Evolutionary conservation across 2,888 invertebrate genomes (phyloP), one percentile per base, ranked within the genome.

Genomic region (Aleiodes leptofemur): DNA sequence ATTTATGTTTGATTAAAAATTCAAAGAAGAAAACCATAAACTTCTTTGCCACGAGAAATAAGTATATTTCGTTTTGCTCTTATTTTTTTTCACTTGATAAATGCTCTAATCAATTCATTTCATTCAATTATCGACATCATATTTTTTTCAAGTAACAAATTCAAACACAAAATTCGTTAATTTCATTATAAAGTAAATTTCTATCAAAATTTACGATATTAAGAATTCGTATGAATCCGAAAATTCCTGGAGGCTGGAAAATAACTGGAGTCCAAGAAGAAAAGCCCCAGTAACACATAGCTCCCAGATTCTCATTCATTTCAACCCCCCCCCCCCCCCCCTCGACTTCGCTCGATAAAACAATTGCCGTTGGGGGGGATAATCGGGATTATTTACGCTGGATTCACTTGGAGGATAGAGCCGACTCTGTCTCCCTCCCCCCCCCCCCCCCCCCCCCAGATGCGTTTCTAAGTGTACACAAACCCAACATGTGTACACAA

Each of bases 351-450:
- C 80, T 86, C 88, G 88, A 89, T 89, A 89, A 89, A 89, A 88
- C 88, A 89, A 89, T 89, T 88, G 87, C 88, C 88, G 4, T 38
- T 43, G 86, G 83, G 85, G 85, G 86, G 88, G 87, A 88, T 88
- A 88, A 88, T 88, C 88, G 87, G 86, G 84, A 87, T 88, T 88
- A 88, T 88, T 88, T 88, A 88, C 88, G 88, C 87, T 84, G 87
- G 87, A 87, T 88, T 87, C 88, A 83, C 85, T 81, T 83, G 80
- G 79, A 84, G 43, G 84, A 86, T 85, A 85, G 82, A 81, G 76
- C 74, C 77, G 79, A 76, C 76, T 66, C 55, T 71, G 53, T 34
- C 55, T 4, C 29, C 31, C 55, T 4, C 29, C 57, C 50, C 76
- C 50, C 70, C 9, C 23, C 16, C 43, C 55, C 38, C 31, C 34